Evolutionary conservation across 2,888 invertebrate species (phyloP).

Genomic region (Kuschelorhynchus macadamiae): DNA sequence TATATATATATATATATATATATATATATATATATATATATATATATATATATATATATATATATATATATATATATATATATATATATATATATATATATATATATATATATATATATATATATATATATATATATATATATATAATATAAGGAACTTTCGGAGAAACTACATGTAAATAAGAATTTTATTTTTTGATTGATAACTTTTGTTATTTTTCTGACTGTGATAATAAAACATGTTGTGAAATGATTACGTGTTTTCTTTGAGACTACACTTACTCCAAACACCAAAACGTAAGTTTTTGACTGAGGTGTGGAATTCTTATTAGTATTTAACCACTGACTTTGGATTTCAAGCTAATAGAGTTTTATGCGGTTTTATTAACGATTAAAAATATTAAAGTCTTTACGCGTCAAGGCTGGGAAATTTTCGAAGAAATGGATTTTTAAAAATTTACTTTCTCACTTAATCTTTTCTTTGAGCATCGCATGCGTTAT

Average conservation of each 20-base stretch:
- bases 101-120: too few species aligned
- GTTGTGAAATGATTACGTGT: constrained; percentile 25
- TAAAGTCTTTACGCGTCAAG: constrained; percentile 8
- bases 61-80: too few species aligned
- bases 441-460: not conserved
- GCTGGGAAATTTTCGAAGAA: not conserved
- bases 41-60: too few species aligned
- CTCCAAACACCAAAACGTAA: constrained; percentile 10
- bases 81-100: too few species aligned
- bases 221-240: constrained; percentile 65
- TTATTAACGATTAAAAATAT: constrained; percentile 6
- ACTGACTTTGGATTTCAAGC: constrained; percentile 8
- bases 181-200: constrained; percentile 52
- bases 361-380: constrained; percentile 4
- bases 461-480: not conserved
- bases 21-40: too few species aligned
- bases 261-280: constrained; percentile 4
- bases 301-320: constrained; percentile 8
- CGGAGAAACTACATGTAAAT: not conserved
- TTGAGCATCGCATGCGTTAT: constrained; percentile 3
- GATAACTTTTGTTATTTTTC: constrained; percentile 56
- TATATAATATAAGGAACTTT: too few species aligned
- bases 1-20: too few species aligned
- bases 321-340: constrained; percentile 10
- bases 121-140: too few species aligned